Evolutionary conservation across 2,888 invertebrate species (phyloP), one percentile per base, ranked within the genome.

Genomic region (Drosophila mayaguana): DNA sequence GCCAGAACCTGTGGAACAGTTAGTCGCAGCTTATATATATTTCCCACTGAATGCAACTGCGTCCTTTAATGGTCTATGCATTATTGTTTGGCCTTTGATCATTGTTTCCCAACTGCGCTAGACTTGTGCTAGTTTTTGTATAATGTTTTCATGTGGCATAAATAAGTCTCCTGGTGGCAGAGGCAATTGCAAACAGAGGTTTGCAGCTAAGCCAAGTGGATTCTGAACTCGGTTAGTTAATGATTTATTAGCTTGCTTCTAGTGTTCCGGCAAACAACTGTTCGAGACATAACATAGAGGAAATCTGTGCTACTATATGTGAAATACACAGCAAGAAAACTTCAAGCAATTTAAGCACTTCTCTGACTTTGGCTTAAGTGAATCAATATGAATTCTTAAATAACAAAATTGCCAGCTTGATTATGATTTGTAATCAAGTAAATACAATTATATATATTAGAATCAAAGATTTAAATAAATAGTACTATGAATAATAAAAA

Each of bases 41-140:
- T 59, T 60, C 18, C 54, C 51, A 70, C 55, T 62, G 64, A 64
- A 71, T 78, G 74, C 67, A 78, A 25, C 46, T 67, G 46, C 34
- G 43, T 67, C 42, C 67, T 18, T 68, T 61, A 68, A 72, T 75
- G 72, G 66, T 59, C 56, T 40, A 59, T 67, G 63, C 60, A 62
- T 66, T 75, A 63, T 63, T 53, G 55, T 53, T 63, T 40, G 46
- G 48, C 6, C 43, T 55, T 46, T 65, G 51, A 62, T 63, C 56
- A 53, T 56, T 63, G 62, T 77, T 65, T 54, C 42, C 48, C 16
- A 2, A 6, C 6, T 28, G 45, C 38, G 7, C n/a, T 9, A 22
- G 45, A 22, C 38, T 48, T 28, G 28, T 28, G 25, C 28, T 38
- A 38, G 48, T 38, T 45, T 65, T 46, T 36, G 25, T 28, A 51